Base-by-base conservation (phyloP, 1,140 invertebrate genomes). In the Sarcophaga peregrina region DNA sequence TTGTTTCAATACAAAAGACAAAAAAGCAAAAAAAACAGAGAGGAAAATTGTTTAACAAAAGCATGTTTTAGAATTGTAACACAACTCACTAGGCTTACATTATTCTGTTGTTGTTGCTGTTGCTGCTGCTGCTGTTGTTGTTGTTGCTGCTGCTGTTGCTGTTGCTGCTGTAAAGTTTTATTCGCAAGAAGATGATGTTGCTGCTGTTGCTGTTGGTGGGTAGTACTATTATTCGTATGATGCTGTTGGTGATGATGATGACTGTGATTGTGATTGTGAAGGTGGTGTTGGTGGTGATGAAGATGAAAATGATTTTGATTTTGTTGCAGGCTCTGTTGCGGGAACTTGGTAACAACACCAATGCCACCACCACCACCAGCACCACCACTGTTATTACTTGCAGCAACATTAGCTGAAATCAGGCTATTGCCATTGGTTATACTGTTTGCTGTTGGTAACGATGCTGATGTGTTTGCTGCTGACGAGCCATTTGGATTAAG, bases 71-170 rank as follows among this genome's bases (percentile, higher is more conserved):
- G 54, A n/a, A 58, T 58, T 58, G 54, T 58, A 50, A 50, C 48
- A 78, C 46, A 82, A 89, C 87, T 89, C 87, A 89, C 87, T 86
- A 89, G 86, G 87, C 87, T 89, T 84, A 87, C 87, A 86, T 86
- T 85, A 86, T 89, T 87, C 84, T 86, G 87, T 85, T 86, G 84
- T 46, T 83, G 87, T 84, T 86, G 86, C 20, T 83, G 82, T 13
- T 85, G 86, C 73, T 86, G 87, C n/a, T 87, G 84, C 46, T 86
- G 86, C 46, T 86, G 85, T 68, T 85, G 86, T 46, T 86, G 85
- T 15, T 86, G 85, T 17, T 83, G 82, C n/a, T 78, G 75, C 8
- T 82, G 74, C 50, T 84, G 80, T 17, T 80, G 80, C n/a, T 76
- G 82, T 37, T 78, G 75, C 8, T 82, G 74, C 50, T 84, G 80